These are phyloP conservation scores for Drosophila hamatofila DNA, from an alignment of 2,888 invertebrate genomes.

Conservation along the genomic window DNA sequence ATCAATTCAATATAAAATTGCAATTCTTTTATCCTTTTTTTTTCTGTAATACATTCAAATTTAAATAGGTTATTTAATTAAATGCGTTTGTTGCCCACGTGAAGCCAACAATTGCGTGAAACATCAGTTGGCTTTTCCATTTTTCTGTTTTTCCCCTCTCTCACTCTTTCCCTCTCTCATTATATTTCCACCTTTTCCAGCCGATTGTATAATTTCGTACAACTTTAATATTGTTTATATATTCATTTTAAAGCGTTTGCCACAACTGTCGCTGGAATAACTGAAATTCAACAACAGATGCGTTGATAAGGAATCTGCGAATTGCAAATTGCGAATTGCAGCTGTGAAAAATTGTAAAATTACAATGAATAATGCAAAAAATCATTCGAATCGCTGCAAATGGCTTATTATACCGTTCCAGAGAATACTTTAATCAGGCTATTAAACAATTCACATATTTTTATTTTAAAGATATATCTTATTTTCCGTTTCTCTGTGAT, in stretches of 20 bases:
- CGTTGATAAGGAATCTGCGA: constrained; percentile 35
- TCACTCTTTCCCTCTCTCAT: background rate
- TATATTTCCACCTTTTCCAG: background rate
- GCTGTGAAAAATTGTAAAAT: constrained; percentile 17
- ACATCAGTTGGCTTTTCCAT: constrained; percentile 20
- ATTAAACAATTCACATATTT: constrained; percentile 1
- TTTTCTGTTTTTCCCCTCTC: background rate
- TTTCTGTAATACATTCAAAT: constrained; percentile 36
- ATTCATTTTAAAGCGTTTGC: constrained; percentile 24
- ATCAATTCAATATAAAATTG: constrained; percentile 68
- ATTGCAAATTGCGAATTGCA: constrained; percentile 39
- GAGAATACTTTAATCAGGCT: background rate
- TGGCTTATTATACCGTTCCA: background rate
- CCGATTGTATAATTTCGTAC: background rate
- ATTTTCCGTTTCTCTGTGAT: background rate
- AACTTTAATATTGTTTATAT: constrained; percentile 29
- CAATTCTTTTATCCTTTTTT: constrained; percentile 19
- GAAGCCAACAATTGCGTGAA: constrained; percentile 40
- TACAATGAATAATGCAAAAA: constrained; percentile 29
- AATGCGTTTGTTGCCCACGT: constrained; percentile 50
- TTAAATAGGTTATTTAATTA: constrained; percentile 75
- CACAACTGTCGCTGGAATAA: constrained; percentile 24
- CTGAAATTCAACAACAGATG: constrained; percentile 31
- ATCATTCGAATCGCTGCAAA: background rate
- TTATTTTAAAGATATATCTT: background rate